phyloP scores from a whole-genome alignment of 2,888 invertebrate genomes.

The Clusia tigrina region DNA sequence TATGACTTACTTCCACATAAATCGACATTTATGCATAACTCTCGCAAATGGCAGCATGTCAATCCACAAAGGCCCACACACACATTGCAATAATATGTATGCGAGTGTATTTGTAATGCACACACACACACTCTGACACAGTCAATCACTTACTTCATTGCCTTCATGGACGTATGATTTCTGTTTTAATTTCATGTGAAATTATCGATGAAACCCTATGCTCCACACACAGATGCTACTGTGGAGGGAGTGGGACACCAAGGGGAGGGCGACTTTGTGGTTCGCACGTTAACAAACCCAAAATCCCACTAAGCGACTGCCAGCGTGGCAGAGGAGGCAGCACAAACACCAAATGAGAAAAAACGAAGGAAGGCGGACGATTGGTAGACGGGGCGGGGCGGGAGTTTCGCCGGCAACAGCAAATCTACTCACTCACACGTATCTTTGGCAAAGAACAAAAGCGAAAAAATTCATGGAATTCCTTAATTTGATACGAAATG shows the following conservation, averaged over 20 bases:
- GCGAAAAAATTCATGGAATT: constrained; percentile 24
- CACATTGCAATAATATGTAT: background rate
- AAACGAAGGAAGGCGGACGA: too few species aligned
- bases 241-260: too few species aligned
- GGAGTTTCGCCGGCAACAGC: constrained; percentile 11
- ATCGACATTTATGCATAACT: too few species aligned
- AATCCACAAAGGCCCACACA: too few species aligned
- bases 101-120: background rate
- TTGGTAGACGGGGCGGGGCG: too few species aligned
- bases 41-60: too few species aligned
- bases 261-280: too few species aligned
- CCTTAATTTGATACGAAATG: constrained; percentile 23
- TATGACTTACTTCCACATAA: too few species aligned
- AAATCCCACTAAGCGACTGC: constrained; percentile 14
- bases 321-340: background rate
- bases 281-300: constrained; percentile 17
- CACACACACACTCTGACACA: background rate
- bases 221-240: background rate
- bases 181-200: constrained; percentile 2
- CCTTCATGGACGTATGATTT: background rate
- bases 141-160: background rate
- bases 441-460: constrained; percentile 13
- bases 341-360: constrained; percentile 21
- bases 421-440: background rate
- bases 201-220: constrained; percentile 2